Conservation (phyloP, 2,888 invertebrate genomes). For the Sesia apiformis region DNA sequence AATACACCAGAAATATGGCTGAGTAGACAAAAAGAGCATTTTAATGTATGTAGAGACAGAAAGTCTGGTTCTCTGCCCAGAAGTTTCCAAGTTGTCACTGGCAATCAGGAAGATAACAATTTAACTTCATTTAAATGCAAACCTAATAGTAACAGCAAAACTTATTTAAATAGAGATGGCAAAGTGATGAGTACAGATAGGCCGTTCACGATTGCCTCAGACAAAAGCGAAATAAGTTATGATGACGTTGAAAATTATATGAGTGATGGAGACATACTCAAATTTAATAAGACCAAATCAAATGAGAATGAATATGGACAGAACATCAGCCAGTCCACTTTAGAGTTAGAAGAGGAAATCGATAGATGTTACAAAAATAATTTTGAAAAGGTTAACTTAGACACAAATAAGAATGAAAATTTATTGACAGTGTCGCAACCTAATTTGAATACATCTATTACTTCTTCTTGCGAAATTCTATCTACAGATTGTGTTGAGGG, state of each 20-base stretch:
- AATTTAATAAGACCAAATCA: slow-evolving; percentile 49
- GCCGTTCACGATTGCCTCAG: slow-evolving; percentile 82
- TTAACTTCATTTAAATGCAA: slow-evolving; percentile 56
- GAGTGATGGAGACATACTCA: slow-evolving; percentile 57
- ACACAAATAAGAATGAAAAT: slow-evolving; percentile 50
- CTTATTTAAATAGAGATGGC: slow-evolving; percentile 75
- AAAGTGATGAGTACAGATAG: slow-evolving; percentile 77
- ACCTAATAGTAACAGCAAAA: slow-evolving; percentile 59
- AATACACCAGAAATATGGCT: slow-evolving; percentile 82
- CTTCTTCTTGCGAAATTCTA: slow-evolving; percentile 71
- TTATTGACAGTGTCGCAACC: slow-evolving; percentile 45
- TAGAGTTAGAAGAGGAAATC: slow-evolving; percentile 67
- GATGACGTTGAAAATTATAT: slow-evolving; percentile 78
- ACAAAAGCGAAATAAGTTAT: slow-evolving; percentile 79
- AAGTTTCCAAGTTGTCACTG: slow-evolving; percentile 81
- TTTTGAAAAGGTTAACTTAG: slow-evolving; percentile 49
- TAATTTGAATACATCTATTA: slow-evolving; percentile 67
- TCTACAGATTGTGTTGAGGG: slow-evolving; percentile 46
- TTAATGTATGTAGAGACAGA: slow-evolving; percentile 77
- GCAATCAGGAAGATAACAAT: slow-evolving; percentile 62
- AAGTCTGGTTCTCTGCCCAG: slow-evolving; percentile 86
- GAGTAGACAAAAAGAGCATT: slow-evolving; percentile 80
- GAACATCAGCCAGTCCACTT: slow-evolving; percentile 62
- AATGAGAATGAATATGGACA: slow-evolving; percentile 44
- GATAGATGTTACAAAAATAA: slow-evolving; percentile 68